Evolutionary conservation across 2,888 invertebrate species (phyloP), one percentile per base, ranked within the genome.

Genomic region (Allophyes oxyacanthae): DNA sequence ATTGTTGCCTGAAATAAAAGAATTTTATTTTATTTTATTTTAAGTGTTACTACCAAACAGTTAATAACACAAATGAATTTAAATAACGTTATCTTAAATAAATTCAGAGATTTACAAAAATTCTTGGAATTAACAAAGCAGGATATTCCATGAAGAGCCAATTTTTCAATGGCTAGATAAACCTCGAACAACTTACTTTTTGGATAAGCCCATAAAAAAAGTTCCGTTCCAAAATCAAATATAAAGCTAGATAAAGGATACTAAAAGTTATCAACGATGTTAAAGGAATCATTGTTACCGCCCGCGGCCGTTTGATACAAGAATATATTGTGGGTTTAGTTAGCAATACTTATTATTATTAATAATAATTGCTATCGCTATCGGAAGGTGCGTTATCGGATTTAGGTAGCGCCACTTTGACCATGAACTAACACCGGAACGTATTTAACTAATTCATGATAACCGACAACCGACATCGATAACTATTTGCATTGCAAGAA

Each of bases 351-450:
- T 25, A 14, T 51, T 52, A 70, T 49, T 52, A 57, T 28, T 58
- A 51, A 37, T 73, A 60, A 41, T 38, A 46, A 40, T 9, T 4
- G 37, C 53, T 72, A 75, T 72, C 67, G 33, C 13, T 51, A 43
- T 9, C 44, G 38, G 50, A 48, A 58, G 11, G 38, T 10, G n/a
- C 10, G 53, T 58, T 75, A 75, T 72, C 75, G 34, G 28, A 15
- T 44, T 36, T 53, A 65, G 33, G 72, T 54, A 67, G 71, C 71
- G 51, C 65, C 48, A 38, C n/a, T 56, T 11, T 40, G 66, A 58
- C 67, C 67, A 48, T 67, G 66, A 67, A 67, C 72, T 51, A 51
- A 71, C 59, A 36, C 41, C 10, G 37, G 51, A 65, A 43, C 13
- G 34, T 44, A 36, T 42, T 25, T 38, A 38, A 33, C 25, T 40